A percentile compares a stretch with the other conserved stretches of the same genome.
These are phyloP conservation scores for Diphyllodes magnificus DNA, from an alignment of 2,113 vertebrate genomes.

Conservation along the genomic window DNA sequence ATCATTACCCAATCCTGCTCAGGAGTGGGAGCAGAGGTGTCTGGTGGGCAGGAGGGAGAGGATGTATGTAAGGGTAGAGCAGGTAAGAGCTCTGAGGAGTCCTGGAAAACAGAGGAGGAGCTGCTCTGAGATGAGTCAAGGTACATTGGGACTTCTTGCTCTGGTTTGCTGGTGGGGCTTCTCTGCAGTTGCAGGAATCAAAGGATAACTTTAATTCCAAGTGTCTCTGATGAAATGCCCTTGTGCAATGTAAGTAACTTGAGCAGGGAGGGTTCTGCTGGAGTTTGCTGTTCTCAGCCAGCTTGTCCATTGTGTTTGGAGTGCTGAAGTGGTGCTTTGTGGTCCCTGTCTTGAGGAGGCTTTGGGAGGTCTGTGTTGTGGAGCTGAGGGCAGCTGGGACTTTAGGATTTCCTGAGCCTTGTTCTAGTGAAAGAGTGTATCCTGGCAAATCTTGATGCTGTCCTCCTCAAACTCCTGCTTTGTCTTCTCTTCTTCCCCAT, in stretches of 20 bases:
- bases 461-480: not conserved
- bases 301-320: accelerated
- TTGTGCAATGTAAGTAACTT: accelerated
- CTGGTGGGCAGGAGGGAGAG: not conserved
- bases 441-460: not conserved
- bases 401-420: not conserved
- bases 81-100: accelerated
- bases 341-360: not conserved
- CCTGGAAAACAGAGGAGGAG: not conserved
- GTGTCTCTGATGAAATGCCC: not conserved
- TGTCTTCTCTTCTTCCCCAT: not conserved
- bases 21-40: not conserved
- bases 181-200: accelerated
- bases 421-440: not conserved
- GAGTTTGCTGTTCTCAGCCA: not conserved
- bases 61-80: not conserved
- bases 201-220: accelerated
- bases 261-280: not conserved
- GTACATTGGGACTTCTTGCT: not conserved
- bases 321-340: not conserved
- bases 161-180: not conserved
- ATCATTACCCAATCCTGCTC: not conserved
- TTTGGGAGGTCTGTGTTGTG: not conserved
- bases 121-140: not conserved
- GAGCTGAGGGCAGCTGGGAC: not conserved